Evolutionary conservation across 1,140 invertebrate genomes (phyloP).

Genomic region (Myzus persicae): DNA sequence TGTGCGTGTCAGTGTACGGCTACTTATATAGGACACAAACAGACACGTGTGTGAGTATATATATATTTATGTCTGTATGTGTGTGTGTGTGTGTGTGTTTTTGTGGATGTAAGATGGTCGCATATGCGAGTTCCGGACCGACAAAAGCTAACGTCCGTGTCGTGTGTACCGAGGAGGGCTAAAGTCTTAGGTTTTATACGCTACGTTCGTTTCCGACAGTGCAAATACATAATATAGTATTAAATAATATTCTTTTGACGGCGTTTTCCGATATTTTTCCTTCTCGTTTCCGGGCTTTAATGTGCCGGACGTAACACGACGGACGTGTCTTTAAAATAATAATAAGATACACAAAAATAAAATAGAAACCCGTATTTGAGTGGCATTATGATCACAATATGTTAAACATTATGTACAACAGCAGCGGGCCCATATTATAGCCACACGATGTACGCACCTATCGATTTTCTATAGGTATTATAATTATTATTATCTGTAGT

Average conservation of each 20-base stretch:
- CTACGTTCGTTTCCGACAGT: not conserved
- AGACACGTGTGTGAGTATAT: not conserved
- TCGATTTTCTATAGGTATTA: not conserved
- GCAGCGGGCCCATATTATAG: not conserved
- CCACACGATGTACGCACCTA: not conserved
- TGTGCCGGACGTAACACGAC: not conserved
- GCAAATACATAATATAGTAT: not conserved
- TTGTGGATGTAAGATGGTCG: not conserved
- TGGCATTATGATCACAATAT: not conserved
- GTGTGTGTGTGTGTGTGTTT: not conserved
- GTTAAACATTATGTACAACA: not conserved
- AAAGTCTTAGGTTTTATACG: not conserved
- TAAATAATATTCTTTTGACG: not conserved
- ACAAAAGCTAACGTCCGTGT: slow-evolving; percentile 11
- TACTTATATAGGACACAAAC: not conserved
- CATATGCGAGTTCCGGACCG: not conserved
- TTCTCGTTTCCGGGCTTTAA: not conserved
- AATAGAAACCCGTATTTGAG: not conserved
- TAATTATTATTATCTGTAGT: not conserved
- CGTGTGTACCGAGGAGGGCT: not conserved
- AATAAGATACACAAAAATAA: not conserved
- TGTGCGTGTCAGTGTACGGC: not conserved
- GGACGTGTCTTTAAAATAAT: not conserved
- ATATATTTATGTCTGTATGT: not conserved
- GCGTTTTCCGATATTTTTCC: not conserved